A percentile compares a stretch with the other conserved stretches of the same genome.
phyloP scores from a whole-genome alignment of 2,113 vertebrate species.

The Odobenus rosmarus region DNA sequence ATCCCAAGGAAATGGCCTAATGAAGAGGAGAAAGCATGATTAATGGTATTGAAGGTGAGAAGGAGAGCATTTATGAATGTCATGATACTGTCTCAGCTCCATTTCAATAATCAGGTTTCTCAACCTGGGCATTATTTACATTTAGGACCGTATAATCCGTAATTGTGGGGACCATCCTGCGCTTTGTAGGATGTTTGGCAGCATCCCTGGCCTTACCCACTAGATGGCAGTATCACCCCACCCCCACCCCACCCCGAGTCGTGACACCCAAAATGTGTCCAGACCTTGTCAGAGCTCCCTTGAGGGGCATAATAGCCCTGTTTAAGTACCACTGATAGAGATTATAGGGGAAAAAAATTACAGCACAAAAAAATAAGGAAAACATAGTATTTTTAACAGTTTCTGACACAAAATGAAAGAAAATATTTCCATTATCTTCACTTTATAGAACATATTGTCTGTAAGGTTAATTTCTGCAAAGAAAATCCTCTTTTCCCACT shows the following conservation, averaged over 20 bases:
- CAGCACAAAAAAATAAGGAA: background rate
- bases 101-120: background rate
- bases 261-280: background rate
- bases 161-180: too few relatives aligned
- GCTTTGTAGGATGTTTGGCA: background rate
- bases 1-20: background rate
- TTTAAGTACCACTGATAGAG: background rate
- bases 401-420: background rate
- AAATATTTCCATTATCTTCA: background rate
- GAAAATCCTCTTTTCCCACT: background rate
- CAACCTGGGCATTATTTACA: background rate
- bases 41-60: background rate
- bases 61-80: background rate
- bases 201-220: background rate
- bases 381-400: background rate
- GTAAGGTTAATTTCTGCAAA: constrained; percentile 27
- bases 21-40: background rate
- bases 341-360: rapidly evolving
- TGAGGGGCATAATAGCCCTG: background rate
- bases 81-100: background rate
- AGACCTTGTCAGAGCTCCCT: background rate
- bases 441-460: background rate
- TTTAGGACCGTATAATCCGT: too few relatives aligned
- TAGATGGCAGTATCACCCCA: background rate
- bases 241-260: too few relatives aligned